phyloP scores from a whole-genome alignment of 1,140 invertebrate species.

The Aphidius ervi region DNA sequence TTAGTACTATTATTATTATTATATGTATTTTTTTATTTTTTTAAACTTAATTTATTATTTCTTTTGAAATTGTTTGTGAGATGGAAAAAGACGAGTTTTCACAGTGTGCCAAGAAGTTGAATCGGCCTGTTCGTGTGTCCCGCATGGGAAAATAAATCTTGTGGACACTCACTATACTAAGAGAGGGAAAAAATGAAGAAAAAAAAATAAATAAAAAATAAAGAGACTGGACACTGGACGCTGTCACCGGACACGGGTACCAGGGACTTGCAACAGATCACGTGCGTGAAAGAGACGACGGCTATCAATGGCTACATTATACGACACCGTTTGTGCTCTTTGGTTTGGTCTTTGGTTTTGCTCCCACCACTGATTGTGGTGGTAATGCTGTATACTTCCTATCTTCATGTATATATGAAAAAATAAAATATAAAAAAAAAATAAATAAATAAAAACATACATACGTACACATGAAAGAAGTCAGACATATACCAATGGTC shows the following conservation, averaged over 20 bases:
- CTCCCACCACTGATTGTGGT: neutral
- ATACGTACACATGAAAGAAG: constrained; percentile 1
- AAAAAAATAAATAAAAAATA: neutral
- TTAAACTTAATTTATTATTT: neutral
- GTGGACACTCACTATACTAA: constrained; percentile 40
- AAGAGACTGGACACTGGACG: constrained; percentile 48
- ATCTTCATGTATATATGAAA: neutral
- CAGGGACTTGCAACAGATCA: constrained; percentile 48
- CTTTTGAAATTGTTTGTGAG: neutral
- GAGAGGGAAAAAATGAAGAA: constrained; percentile 32
- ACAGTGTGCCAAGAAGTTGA: too few relatives aligned
- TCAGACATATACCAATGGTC: neutral
- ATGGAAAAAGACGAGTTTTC: too few relatives aligned
- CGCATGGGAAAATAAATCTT: constrained; percentile 52
- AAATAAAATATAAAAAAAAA: neutral
- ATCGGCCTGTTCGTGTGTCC: too few relatives aligned
- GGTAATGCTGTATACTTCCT: constrained; percentile 10
- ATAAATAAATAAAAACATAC: constrained; percentile 6
- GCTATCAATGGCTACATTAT: constrained; percentile 53
- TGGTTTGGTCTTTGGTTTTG: neutral
- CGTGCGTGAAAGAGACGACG: constrained; percentile 49
- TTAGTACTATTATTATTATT: too few relatives aligned
- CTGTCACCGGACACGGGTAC: constrained; percentile 51
- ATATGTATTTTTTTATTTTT: too few relatives aligned
- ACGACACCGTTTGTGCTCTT: constrained; percentile 18